phyloP scores from a whole-genome alignment of 1,140 invertebrate species.

The Antheraea pernyi region DNA sequence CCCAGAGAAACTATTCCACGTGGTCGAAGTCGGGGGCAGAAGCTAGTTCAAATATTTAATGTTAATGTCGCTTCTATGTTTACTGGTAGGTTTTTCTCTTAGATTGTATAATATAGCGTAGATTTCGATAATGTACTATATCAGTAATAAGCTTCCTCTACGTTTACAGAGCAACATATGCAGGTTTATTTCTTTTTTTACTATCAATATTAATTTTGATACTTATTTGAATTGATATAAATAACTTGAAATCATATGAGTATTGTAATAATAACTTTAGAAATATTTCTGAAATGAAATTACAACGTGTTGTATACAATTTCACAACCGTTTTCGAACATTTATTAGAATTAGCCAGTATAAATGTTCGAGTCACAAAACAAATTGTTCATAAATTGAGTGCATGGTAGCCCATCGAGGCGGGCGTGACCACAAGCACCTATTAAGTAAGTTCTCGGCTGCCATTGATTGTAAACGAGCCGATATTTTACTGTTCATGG shows the following conservation, averaged over 20 bases:
- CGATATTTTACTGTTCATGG: conserved; percentile 51
- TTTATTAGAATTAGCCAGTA: conserved; percentile 36
- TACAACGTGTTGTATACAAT: conserved; percentile 4
- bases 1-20: no score
- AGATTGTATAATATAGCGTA: no score
- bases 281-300: not conserved
- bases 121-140: no score
- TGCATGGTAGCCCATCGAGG: conserved; percentile 41
- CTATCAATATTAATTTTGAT: no score
- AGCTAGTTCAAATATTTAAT: no score
- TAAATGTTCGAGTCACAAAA: conserved; percentile 29
- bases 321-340: conserved; percentile 12
- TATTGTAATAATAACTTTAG: no score
- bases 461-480: conserved; percentile 51
- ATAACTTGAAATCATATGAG: not conserved
- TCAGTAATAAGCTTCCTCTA: no score
- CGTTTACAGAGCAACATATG: no score
- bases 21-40: no score
- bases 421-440: conserved; percentile 32
- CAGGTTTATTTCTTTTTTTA: no score
- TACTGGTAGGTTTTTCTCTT: no score
- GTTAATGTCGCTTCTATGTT: no score
- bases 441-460: conserved; percentile 33
- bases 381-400: conserved; percentile 45
- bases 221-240: not conserved